Evolutionary conservation across 2,888 invertebrate genomes (phyloP), one percentile per base, ranked within the genome.

Genomic region (Leistus spinibarbis): DNA sequence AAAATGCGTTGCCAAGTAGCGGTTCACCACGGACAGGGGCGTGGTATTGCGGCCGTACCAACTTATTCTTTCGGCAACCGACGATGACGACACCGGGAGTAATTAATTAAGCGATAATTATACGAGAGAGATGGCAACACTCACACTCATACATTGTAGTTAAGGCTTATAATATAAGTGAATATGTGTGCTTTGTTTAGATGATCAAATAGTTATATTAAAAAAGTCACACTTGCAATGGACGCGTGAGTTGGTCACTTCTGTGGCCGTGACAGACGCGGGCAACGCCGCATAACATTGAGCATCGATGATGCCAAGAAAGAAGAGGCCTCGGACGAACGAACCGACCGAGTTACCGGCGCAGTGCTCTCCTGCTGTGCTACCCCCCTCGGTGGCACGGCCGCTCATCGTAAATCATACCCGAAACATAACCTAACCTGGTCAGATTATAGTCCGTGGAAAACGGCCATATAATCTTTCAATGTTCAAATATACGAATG

Each of bases 21-120:
- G 57, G 72, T 72, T 72, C 64, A 23, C 62, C 54, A 64, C 24
- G 24, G 40, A 56, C 62, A 60, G 65, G 65, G 72, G 72, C 72
- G 72, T 72, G 72, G 72, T 57, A 56, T 23, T 16, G 24, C 23
- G 63, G 24, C 53, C 60, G 70, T 53, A 53, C 64, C 54, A 64
- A 65, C 65, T 72, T 72, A 72, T 72, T 65, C 72, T 72, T 72
- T 72, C 72, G 72, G 72, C 72, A 72, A 72, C 57, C 56, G 57
- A 54, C 65, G 76, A 77, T 76, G 77, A 78, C 78, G 80, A 80
- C 79, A 79, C 79, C 77, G 65, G n/a, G 76, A 76, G 79, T 80
- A 80, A 80, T 80, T 81, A 81, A 81, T 81, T 81, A 80, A 79
- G 79, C 79, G 78, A 79, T 79, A 80, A 80, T 80, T 80, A 80